Base-by-base conservation (phyloP, 2,888 invertebrate genomes). In the Acanthopleura granulata region DNA sequence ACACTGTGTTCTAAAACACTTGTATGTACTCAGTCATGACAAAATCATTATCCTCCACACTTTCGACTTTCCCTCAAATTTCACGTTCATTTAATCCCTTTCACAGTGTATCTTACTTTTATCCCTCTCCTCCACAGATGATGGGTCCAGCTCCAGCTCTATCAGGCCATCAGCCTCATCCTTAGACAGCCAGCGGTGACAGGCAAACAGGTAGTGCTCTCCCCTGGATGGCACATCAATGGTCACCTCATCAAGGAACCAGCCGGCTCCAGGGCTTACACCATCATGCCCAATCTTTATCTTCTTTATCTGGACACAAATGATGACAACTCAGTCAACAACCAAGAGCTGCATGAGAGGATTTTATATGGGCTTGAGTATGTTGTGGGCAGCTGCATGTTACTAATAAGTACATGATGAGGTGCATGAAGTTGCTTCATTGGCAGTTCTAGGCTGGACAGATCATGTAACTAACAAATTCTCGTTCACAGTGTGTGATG, bases 201-300 rank as follows among this genome's bases (percentile, higher is more conserved):
- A 87, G 3, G 88, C 85, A 78, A 91, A 91, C 50, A 83, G 76
- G 76, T 90, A 90, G 72, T 86, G 83, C 76, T 88, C 85, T 12
- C 90, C 90, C 22, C 83, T 82, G 4, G 88, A 88, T 9, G 90
- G 90, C 12, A 91, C 82, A 69, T 90, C 84, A 49, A 91, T 86
- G 69, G 79, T 77, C 11, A 91, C 88, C 69, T 89, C 87, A 76
- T 90, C 90, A 61, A 91, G 83, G 81, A 89, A 90, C 91, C 91
- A 91, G 22, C 90, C 90, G 0, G 89, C 80, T 1, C 89, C 89
- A 4, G 84, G 78, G 40, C 82, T 84, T 14, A 81, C 79, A 49
- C 87, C 86, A 79, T 91, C 90, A 81, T 91, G 91, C 29, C 90
- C 89, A n/a, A 91, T 85, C 73, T 87, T 83, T 62, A 91, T 88